Evolutionary conservation across 2,797 vertebrate genomes (phyloP).

Genomic region (Mionectes olivaceus): DNA sequence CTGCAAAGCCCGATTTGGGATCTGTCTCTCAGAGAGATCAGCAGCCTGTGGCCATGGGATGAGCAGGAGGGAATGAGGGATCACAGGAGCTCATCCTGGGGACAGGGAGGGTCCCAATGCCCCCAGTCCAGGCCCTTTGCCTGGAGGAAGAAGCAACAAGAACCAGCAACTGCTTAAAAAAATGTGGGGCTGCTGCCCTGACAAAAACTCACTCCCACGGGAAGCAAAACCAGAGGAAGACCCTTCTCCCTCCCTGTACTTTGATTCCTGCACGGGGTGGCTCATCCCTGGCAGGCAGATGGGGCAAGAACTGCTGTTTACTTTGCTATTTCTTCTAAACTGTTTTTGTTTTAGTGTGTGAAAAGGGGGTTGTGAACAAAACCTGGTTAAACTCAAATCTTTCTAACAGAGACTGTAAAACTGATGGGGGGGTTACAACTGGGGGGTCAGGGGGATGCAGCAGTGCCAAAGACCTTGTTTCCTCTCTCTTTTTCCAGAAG

Average conservation of each 20-base stretch:
- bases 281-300: background rate
- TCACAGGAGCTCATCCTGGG: background rate
- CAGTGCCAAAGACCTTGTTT: background rate
- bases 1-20: background rate
- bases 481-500: background rate
- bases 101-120: too few relatives aligned
- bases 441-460: background rate
- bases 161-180: background rate
- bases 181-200: too few relatives aligned
- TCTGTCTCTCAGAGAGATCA: accelerated
- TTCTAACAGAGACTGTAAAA: background rate
- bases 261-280: background rate
- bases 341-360: background rate
- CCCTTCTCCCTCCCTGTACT: background rate
- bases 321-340: background rate
- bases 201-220: accelerated
- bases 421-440: accelerated
- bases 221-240: background rate
- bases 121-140: background rate
- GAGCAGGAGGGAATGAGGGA: background rate
- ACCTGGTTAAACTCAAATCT: background rate
- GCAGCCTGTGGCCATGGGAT: background rate
- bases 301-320: background rate
- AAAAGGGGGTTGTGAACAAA: background rate
- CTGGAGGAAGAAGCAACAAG: background rate